phyloP scores from a whole-genome alignment of 2,113 vertebrate genomes.

The Orthonyx spaldingii region DNA sequence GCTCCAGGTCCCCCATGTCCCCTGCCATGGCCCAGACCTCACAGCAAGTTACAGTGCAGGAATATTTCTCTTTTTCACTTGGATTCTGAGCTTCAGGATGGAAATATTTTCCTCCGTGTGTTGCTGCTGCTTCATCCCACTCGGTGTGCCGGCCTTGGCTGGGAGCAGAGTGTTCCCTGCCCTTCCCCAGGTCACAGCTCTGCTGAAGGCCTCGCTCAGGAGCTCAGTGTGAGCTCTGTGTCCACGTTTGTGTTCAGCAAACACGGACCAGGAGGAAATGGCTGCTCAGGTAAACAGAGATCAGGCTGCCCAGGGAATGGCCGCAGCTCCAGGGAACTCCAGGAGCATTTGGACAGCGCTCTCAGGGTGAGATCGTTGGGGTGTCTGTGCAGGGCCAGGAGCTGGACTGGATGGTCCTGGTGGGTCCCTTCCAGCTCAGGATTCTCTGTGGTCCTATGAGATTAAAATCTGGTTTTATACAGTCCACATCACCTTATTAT shows the following conservation, averaged over 20 bases:
- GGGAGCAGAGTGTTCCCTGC: background rate
- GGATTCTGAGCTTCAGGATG: background rate
- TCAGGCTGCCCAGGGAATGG: background rate
- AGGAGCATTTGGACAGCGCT: rapidly evolving
- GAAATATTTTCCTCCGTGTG: background rate
- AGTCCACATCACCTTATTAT: rapidly evolving
- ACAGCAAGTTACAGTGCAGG: background rate
- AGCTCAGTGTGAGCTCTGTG: background rate
- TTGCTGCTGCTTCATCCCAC: background rate
- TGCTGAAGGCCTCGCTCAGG: rapidly evolving
- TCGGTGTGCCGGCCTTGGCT: background rate
- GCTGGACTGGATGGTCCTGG: background rate
- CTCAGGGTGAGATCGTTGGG: background rate
- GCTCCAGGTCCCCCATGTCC: background rate
- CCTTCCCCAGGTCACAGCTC: background rate
- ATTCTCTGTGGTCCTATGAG: background rate
- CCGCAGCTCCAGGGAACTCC: background rate
- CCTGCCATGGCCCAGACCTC: background rate
- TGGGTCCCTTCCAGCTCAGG: background rate
- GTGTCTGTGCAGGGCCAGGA: background rate
- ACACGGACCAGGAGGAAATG: rapidly evolving
- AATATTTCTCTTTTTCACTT: background rate
- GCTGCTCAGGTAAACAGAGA: background rate
- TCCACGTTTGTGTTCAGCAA: rapidly evolving
- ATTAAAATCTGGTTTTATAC: background rate